Evolutionary conservation across 2,797 vertebrate genomes (phyloP).

Genomic region (Neosalanx taihuensis): DNA sequence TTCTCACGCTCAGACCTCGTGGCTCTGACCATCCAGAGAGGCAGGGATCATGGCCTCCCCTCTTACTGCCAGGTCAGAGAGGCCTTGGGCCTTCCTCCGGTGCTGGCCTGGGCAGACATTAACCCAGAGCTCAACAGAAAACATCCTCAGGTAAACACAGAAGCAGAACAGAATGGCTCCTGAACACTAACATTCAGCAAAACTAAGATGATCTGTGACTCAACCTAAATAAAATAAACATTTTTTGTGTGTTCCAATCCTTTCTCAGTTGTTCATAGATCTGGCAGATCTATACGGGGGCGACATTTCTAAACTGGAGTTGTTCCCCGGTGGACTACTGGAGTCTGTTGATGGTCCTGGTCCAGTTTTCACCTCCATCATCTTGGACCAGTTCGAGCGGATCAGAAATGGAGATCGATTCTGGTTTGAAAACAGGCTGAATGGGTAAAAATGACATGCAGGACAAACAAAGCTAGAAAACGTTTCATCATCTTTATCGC

Average conservation of each 20-base stretch:
- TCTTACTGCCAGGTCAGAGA: constrained; percentile 79
- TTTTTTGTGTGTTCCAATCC: not conserved
- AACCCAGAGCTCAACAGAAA: constrained; percentile 62
- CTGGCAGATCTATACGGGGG: constrained; percentile 74
- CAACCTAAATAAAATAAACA: no score
- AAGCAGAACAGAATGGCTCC: no score
- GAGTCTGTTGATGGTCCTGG: constrained; percentile 76
- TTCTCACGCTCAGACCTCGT: constrained; percentile 87
- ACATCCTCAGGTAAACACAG: constrained; percentile 64
- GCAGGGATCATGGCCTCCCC: constrained; percentile 89
- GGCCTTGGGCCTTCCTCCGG: constrained; percentile 67
- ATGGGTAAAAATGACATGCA: constrained; percentile 73
- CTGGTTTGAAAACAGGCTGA: constrained; percentile 95
- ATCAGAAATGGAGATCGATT: constrained; percentile 92
- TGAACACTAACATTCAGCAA: not conserved
- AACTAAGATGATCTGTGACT: not conserved
- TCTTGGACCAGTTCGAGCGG: constrained; percentile 88
- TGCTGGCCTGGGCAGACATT: constrained; percentile 75
- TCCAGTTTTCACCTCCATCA: constrained; percentile 81
- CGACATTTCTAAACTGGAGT: constrained; percentile 79
- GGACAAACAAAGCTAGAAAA: not conserved
- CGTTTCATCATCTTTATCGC: not conserved
- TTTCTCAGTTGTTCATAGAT: constrained; percentile 64
- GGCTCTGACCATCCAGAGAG: constrained; percentile 84
- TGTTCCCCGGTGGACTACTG: constrained; percentile 86